Evolutionary conservation across 2,888 invertebrate genomes (phyloP), one percentile per base, ranked within the genome.

Genomic region (Standfussiana lucernea): DNA sequence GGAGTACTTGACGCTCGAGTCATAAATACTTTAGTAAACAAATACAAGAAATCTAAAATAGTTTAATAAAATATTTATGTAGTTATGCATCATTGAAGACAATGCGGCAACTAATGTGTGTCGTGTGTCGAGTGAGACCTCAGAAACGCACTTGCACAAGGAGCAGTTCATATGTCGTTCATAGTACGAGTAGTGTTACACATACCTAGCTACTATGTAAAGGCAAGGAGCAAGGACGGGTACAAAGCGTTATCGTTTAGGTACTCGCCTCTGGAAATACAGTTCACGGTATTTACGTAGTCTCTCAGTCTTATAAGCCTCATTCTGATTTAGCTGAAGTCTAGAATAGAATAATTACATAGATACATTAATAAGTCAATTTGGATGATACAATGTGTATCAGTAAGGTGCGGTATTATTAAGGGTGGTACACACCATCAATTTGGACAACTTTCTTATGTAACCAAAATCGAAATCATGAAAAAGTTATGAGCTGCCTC

Each of bases 201-300:
- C 92, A 93, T 94, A 95, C 93, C 94, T 96, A 95, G 93, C 95
- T 95, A 95, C 94, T 94, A 94, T 94, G 96, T 95, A 95, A 96
- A 96, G 96, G 96, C 96, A 95, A 96, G 96, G 95, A 95, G 95
- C 94, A 94, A 96, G 96, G 96, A 96, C 96, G 96, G 96, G 96
- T 95, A 94, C 94, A 95, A 96, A 96, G 96, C 96, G 94, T 95
- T 95, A 93, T 95, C 92, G 93, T 95, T 94, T 93, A 90, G 86
- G 88, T 91, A 94, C 95, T 95, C 94, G 93, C 94, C 93, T 94
- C 93, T 94, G 95, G 94, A 95, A 94, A 94, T 94, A 94, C 93
- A 94, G 94, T 94, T 96, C 94, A 93, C 92, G 94, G 94, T 93
- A 93, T 91, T 95, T 96, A 95, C 95, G 95, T 96, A 95, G 92